Percentiles rank a stretch among this genome's conserved stretches.
Conservation (phyloP, 2,797 vertebrate genomes). For the Gadopsis bispinosus region DNA sequence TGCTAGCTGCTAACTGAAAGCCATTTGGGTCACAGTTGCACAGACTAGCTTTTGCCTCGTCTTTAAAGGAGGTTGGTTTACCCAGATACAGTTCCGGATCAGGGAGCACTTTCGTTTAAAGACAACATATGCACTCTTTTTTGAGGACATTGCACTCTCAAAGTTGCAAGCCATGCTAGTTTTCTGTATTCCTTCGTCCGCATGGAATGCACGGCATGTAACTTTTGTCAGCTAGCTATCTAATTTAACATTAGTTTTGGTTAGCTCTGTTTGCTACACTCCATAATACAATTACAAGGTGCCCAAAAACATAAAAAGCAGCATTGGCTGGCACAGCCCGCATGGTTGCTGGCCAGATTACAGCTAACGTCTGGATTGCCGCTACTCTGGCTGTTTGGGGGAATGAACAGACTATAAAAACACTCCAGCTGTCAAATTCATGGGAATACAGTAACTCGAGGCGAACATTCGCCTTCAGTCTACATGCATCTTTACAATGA, state of each 20-base stretch:
- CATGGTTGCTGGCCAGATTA: not conserved
- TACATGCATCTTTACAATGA: not conserved
- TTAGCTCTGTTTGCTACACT: not conserved
- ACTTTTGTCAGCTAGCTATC: not conserved
- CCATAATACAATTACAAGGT: not conserved
- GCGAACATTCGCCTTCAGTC: not conserved
- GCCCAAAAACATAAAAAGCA: not conserved
- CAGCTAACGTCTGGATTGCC: not conserved
- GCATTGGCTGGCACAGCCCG: too few species aligned
- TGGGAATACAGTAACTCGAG: not conserved
- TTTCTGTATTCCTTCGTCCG: not conserved
- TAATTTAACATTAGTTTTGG: not conserved
- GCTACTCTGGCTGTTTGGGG: not conserved
- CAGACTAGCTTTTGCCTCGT: not conserved
- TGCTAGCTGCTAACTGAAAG: slow-evolving; percentile 9
- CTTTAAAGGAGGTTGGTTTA: not conserved
- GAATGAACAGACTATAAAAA: slow-evolving; percentile 5
- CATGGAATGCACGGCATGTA: not conserved
- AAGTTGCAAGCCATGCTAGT: not conserved
- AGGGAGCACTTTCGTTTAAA: not conserved
- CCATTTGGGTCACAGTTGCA: not conserved
- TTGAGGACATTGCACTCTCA: not conserved
- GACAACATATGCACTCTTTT: not conserved
- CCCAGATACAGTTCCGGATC: not conserved
- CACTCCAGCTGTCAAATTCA: not conserved